Base-by-base conservation (phyloP, 2,888 invertebrate species). In the Nephrotoma guestfalica region DNA sequence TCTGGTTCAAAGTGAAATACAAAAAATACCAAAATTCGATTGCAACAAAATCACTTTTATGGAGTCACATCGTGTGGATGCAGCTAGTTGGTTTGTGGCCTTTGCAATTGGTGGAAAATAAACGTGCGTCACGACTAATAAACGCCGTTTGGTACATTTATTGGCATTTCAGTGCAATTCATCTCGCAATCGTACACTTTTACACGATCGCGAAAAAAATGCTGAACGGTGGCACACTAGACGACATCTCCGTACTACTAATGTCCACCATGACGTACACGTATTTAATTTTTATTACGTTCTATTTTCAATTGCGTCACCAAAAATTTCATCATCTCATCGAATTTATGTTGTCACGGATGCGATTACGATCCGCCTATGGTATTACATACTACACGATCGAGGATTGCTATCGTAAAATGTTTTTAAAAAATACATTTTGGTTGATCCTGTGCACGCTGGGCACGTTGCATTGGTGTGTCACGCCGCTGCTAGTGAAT, bases 301-400 rank as follows among this genome's bases (percentile, higher is more conserved):
- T 85, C 13, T 92, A 92, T 86, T 91, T 91, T 86, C 90, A 90
- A 0, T 41, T 90, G 0, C 88, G 91, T 57, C 90, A 91, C 42
- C 86, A 89, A 0, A 90, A 92, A 3, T 88, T 92, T 51, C 91
- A 92, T 47, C 89, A 90, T 0, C 87, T 93, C 9, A 86, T 90
- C 0, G 88, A 89, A 0, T 92, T 89, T 87, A 91, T 92, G 90
- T 90, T 91, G 85, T 87, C 87, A 4, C 90, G 92, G 86, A 92
- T 92, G 87, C 91, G 90, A 88, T 91, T 90, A 86, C 90, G 90
- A 86, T 92, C 93, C 0, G 92, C 92, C 2, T 88, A 90, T 45
- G 93, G 90, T 4, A 89, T 90, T 83, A 89, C 89, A 4, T 89
- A 89, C 88, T 89, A 90, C 5, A 90, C 89, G 11, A 89, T 89